phyloP scores from a whole-genome alignment of 1,140 invertebrate genomes.

The Halotydeus destructor region DNA sequence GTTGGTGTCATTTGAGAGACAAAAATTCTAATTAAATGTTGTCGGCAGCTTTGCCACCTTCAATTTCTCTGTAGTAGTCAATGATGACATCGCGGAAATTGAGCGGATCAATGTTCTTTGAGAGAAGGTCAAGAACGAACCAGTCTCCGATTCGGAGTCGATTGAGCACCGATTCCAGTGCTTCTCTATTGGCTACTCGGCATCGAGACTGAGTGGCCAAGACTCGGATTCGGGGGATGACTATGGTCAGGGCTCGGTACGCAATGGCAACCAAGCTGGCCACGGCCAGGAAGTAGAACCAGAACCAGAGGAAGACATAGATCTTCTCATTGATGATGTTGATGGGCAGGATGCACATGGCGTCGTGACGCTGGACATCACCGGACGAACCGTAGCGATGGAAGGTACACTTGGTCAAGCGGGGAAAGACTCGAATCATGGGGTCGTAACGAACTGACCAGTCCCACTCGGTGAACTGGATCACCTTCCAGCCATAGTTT shows the following conservation, averaged over 20 bases:
- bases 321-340: conserved; percentile 29
- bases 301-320: conserved; percentile 21
- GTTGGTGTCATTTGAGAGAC: no score
- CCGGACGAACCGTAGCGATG: conserved; percentile 64
- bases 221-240: background rate
- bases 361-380: conserved; percentile 19
- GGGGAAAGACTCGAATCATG: conserved; percentile 49
- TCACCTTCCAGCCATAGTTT: conserved; percentile 26
- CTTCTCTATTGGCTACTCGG: conserved; percentile 11
- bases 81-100: conserved; percentile 1
- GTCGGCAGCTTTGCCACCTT: no score
- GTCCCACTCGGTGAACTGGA: conserved; percentile 59
- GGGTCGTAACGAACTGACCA: conserved; percentile 36
- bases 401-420: conserved; percentile 76
- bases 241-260: conserved; percentile 12
- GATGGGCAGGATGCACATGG: conserved; percentile 23
- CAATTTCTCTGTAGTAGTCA: background rate
- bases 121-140: conserved; percentile 41
- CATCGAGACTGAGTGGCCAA: background rate
- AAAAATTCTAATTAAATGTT: no score
- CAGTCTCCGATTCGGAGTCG: conserved; percentile 32
- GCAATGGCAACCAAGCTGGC: conserved; percentile 13
- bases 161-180: conserved; percentile 22
- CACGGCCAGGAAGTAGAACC: conserved; percentile 20
- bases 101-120: conserved; percentile 42